Percentiles rank a stretch among this genome's conserved stretches.
These are phyloP conservation scores for Anisognathus igniventris DNA, from an alignment of 2,797 vertebrate genomes.

Conservation along the genomic window DNA sequence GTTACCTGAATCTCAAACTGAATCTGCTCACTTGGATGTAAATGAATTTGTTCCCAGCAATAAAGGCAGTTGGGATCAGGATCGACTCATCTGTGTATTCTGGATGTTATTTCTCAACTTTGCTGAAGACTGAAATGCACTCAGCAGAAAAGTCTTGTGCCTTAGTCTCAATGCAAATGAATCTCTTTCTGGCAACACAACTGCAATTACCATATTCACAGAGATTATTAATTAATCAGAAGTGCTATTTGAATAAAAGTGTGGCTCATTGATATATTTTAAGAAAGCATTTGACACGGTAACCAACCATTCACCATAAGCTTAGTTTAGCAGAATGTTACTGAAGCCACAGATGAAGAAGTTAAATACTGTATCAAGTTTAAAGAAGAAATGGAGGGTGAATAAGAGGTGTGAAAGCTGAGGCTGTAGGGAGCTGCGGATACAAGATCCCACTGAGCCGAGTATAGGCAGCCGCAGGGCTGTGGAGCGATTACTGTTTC, in stretches of 20 bases:
- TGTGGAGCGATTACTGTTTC: not conserved
- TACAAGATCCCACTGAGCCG: not conserved
- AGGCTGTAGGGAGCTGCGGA: not conserved
- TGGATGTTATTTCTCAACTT: not conserved
- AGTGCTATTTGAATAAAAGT: not conserved
- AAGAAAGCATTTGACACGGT: not conserved
- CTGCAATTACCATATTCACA: conserved; percentile 26
- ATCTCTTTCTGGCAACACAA: not conserved
- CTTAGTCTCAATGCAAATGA: not conserved
- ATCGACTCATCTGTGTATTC: accelerated
- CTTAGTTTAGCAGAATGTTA: not conserved
- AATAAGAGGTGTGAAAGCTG: not conserved
- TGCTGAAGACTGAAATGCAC: not conserved
- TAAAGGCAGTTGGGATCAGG: not conserved
- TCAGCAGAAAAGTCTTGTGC: not conserved
- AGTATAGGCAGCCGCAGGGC: accelerated
- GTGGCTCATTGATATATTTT: not conserved
- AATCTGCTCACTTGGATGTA: not conserved
- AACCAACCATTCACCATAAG: not conserved
- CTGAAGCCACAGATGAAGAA: not conserved
- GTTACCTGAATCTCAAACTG: not conserved
- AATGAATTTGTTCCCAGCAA: not conserved
- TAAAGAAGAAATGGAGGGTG: not conserved
- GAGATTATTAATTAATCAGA: conserved; percentile 23
- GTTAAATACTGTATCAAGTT: conserved; percentile 21